Conservation (phyloP, 23 tunicate species). For the Styela clava region DNA sequence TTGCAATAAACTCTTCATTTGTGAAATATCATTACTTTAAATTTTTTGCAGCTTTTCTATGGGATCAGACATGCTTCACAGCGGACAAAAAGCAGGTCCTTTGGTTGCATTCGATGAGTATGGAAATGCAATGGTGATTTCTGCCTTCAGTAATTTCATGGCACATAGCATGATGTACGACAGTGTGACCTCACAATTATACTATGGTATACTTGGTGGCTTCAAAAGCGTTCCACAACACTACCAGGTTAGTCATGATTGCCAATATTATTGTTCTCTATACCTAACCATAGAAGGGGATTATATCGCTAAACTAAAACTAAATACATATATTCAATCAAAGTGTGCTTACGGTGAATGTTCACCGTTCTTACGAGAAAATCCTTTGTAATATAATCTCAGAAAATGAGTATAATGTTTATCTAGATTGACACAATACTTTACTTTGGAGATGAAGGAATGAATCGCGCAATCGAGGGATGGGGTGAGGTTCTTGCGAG, state of each 20-base stretch:
- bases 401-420: too few species aligned
- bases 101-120: conserved; percentile 52
- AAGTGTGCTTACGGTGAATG: neutral
- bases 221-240: conserved; percentile 39
- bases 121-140: conserved; percentile 53
- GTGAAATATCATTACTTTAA: neutral
- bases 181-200: conserved; percentile 17
- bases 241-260: conserved; percentile 62
- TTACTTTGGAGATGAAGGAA: conserved; percentile 58
- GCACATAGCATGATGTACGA: conserved; percentile 66
- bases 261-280: neutral
- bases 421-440: conserved; percentile 89
- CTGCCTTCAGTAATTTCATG: conserved; percentile 80
- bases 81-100: conserved; percentile 75
- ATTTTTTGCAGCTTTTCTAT: conserved; percentile 15
- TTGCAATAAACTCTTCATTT: too few species aligned
- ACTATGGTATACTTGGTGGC: conserved; percentile 78
- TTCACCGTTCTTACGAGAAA: too few species aligned
- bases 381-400: too few species aligned
- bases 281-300: neutral
- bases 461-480: conserved; percentile 60
- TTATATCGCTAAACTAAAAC: conserved; percentile 7
- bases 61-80: conserved; percentile 17
- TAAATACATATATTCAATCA: neutral
- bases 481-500: conserved; percentile 74